A percentile compares a stretch with the other conserved stretches of the same genome.
Conservation (phyloP, 1,140 invertebrate species). For the Sinonovacula constricta region DNA sequence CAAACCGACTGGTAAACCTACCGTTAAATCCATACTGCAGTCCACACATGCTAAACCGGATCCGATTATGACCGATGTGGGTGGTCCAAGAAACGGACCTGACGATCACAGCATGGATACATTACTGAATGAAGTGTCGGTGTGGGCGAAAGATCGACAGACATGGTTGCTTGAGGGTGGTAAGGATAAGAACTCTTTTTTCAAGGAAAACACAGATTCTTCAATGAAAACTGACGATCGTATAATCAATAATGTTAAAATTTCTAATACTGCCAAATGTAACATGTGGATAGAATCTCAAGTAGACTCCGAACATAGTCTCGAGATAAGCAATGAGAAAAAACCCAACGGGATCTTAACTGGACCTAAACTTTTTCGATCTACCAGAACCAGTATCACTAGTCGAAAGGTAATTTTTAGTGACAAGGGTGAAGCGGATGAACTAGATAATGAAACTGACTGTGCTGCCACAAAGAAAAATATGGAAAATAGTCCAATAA, state of each 20-base stretch:
- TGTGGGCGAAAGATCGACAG: conserved; percentile 43
- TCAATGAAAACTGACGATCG: conserved; percentile 26
- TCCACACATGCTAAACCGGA: too few species aligned
- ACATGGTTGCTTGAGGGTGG: conserved; percentile 35
- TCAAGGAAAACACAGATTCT: conserved; percentile 9
- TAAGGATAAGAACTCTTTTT: not conserved
- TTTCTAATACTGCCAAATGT: conserved; percentile 19
- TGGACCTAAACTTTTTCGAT: conserved; percentile 35
- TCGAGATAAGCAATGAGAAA: not conserved
- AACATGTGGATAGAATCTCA: conserved; percentile 19
- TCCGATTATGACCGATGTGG: too few species aligned
- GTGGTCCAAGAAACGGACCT: too few species aligned
- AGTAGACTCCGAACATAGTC: not conserved
- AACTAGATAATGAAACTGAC: too few species aligned
- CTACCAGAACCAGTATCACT: conserved; percentile 1
- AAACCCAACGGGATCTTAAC: conserved; percentile 41
- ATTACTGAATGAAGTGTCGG: conserved; percentile 31
- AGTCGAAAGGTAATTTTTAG: conserved; percentile 1
- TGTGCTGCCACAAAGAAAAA: not conserved
- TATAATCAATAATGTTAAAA: conserved; percentile 25
- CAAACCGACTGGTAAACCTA: too few species aligned
- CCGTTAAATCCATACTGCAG: too few species aligned
- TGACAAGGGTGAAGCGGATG: conserved; percentile 4
- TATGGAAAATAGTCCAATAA: not conserved
- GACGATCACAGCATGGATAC: too few species aligned